phyloP scores from a whole-genome alignment of 2,888 invertebrate genomes.

The Calameuta idolon region DNA sequence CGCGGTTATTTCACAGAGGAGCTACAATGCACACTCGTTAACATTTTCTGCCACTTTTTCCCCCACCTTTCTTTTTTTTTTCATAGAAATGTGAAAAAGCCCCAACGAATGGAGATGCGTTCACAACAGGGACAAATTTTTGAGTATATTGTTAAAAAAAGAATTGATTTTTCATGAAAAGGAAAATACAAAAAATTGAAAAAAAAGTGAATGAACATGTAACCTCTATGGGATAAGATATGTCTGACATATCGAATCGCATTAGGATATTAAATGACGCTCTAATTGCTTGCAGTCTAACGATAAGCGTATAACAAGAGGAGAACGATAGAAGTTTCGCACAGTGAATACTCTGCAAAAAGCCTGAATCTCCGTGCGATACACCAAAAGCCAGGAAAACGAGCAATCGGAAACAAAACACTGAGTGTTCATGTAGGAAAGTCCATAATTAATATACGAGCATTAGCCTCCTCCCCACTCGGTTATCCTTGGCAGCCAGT shows the following conservation, averaged over 20 bases:
- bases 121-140: not conserved
- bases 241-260: not conserved
- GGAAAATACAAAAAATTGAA: not conserved
- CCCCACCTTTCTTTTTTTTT: not conserved
- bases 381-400: conserved; percentile 11
- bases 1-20: not conserved
- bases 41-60: conserved; percentile 11
- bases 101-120: not conserved
- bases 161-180: not conserved
- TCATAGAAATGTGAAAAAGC: not conserved
- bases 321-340: not conserved
- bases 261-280: not conserved
- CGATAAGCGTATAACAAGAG: not conserved
- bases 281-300: not conserved
- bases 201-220: not conserved
- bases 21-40: conserved; percentile 16
- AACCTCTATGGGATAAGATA: not conserved
- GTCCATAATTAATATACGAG: conserved; percentile 20
- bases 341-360: not conserved
- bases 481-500: not conserved
- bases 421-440: conserved; percentile 12
- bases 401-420: conserved; percentile 16
- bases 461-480: not conserved
- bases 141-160: not conserved
- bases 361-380: not conserved